Conservation (phyloP, 30 jellyfish, hydroid and myxozoan species). For the Aurelia aurita region DNA sequence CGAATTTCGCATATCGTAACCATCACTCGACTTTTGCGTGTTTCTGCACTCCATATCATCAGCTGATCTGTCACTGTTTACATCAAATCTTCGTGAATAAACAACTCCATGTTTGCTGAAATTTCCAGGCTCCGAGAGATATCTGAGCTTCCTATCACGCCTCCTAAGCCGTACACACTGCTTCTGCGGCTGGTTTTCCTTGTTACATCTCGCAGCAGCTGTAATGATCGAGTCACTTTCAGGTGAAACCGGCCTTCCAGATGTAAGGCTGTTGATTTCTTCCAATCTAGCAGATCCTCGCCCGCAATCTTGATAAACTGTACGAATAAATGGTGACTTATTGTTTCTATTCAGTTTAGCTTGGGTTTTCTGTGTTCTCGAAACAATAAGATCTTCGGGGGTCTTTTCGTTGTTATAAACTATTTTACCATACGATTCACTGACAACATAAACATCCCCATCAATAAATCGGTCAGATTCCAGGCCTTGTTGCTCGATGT, state of each 20-base stretch:
- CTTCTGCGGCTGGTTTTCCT: neutral
- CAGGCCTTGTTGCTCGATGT: neutral
- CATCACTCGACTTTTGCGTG: neutral
- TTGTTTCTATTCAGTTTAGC: conserved; percentile 6
- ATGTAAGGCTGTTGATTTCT: conserved; percentile 13
- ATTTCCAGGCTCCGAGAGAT: conserved; percentile 41
- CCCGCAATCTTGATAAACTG: conserved; percentile 52
- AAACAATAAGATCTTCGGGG: conserved; percentile 24
- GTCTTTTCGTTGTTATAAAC: conserved; percentile 20
- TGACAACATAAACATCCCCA: conserved; percentile 12
- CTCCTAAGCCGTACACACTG: conserved; percentile 28
- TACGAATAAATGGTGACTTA: conserved; percentile 48
- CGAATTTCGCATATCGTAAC: neutral
- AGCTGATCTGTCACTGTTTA: neutral
- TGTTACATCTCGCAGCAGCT: conserved; percentile 55
- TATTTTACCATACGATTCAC: conserved; percentile 17
- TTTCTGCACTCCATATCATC: too few species aligned
- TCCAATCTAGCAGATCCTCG: neutral
- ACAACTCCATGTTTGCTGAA: conserved; percentile 1
- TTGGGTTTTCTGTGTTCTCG: conserved; percentile 13
- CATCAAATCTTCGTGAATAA: too few species aligned
- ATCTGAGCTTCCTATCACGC: conserved; percentile 46
- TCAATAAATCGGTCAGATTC: neutral
- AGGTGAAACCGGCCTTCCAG: conserved; percentile 74
- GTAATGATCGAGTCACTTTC: conserved; percentile 43